Conservation (phyloP, 2,888 invertebrate species). For the Halictus quadricinctus region DNA sequence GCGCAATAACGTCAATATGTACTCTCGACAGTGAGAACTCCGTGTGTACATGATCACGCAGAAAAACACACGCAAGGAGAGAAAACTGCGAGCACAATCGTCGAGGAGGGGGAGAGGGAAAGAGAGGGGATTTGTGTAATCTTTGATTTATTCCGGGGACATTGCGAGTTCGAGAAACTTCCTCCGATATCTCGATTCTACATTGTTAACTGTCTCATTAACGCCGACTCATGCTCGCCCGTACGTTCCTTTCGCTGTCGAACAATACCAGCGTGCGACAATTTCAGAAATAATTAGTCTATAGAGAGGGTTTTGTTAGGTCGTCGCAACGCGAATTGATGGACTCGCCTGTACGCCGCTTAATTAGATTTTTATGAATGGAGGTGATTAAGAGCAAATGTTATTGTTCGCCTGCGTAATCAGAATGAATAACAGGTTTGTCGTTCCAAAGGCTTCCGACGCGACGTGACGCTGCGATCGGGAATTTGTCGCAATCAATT, state of each 20-base stretch:
- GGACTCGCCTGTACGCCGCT: background rate
- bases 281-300: background rate
- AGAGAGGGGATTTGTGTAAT: background rate
- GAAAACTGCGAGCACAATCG: slow-evolving; percentile 3
- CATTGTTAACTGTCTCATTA: background rate
- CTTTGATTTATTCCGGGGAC: slow-evolving; percentile 29
- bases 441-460: background rate
- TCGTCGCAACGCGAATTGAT: background rate
- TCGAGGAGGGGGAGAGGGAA: background rate
- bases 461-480: background rate
- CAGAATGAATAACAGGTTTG: background rate
- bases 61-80: slow-evolving; percentile 17
- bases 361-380: slow-evolving; percentile 12
- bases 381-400: background rate
- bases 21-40: slow-evolving; percentile 56
- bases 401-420: background rate
- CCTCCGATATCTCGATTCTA: background rate
- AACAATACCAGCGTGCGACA: background rate
- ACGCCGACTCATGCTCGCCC: background rate
- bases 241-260: background rate
- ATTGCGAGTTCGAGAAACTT: background rate
- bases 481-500: too few relatives aligned
- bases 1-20: slow-evolving; percentile 71
- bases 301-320: background rate
- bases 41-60: slow-evolving; percentile 50